Percentiles rank a stretch among this genome's conserved stretches.
Evolutionary conservation across 2,113 vertebrate genomes (phyloP).

Genomic region (Circaetus gallicus): DNA sequence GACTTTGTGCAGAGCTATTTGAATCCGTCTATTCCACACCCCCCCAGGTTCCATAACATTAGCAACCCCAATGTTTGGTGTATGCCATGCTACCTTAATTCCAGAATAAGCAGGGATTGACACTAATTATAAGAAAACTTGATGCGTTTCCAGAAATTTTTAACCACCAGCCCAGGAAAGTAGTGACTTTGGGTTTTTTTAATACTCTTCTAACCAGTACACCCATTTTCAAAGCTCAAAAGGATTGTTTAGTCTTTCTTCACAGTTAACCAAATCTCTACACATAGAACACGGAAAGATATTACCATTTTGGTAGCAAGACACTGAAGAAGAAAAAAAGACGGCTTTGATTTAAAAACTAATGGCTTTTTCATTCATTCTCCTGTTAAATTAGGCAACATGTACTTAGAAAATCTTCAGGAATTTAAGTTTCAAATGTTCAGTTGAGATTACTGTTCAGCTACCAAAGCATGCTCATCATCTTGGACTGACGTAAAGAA

Average conservation of each 20-base stretch:
- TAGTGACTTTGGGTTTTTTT: background rate
- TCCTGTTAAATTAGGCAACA: background rate
- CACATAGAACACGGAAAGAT: background rate
- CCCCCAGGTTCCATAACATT: background rate
- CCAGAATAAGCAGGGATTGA: background rate
- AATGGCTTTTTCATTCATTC: background rate
- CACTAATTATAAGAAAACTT: background rate
- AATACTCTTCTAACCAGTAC: background rate
- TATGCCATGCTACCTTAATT: background rate
- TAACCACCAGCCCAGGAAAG: background rate
- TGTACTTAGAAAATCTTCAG: too few species aligned
- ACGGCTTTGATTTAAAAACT: background rate
- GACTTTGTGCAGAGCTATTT: background rate
- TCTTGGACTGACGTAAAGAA: background rate
- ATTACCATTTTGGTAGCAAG: background rate
- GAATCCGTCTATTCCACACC: accelerated
- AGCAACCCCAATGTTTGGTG: background rate
- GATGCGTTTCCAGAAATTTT: background rate
- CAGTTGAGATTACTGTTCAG: background rate
- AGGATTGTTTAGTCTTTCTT: background rate
- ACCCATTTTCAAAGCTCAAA: background rate
- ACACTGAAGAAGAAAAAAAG: background rate
- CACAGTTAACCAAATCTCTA: background rate
- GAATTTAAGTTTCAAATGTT: background rate
- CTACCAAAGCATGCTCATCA: background rate